Evolutionary conservation across 2,797 vertebrate genomes (phyloP).

Genomic region (Discoglossus pictus): DNA sequence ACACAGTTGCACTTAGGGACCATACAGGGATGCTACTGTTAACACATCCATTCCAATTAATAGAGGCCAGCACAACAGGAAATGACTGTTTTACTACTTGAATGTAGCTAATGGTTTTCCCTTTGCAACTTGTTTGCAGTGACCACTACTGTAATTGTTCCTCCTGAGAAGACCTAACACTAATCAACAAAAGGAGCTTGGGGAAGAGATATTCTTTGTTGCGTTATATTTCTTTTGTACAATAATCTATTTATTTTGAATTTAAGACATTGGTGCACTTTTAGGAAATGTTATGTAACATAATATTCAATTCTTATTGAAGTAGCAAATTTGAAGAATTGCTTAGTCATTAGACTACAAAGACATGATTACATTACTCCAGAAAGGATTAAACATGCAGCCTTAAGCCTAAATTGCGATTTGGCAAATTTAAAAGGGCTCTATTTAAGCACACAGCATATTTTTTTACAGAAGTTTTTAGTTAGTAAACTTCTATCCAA

Average conservation of each 20-base stretch:
- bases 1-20: neutral
- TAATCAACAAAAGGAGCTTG: slow-evolving; percentile 25
- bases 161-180: slow-evolving; percentile 34
- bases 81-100: slow-evolving; percentile 36
- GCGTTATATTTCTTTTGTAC: slow-evolving; percentile 7
- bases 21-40: slow-evolving; percentile 40
- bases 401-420: too few relatives aligned
- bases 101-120: slow-evolving; percentile 48
- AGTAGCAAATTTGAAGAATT: too few relatives aligned
- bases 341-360: too few relatives aligned
- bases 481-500: too few relatives aligned
- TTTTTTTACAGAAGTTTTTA: too few relatives aligned
- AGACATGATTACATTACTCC: too few relatives aligned
- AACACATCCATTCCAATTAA: slow-evolving; percentile 44
- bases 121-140: slow-evolving; percentile 40
- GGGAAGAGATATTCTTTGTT: slow-evolving; percentile 6
- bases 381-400: too few relatives aligned
- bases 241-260: too few relatives aligned
- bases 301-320: neutral
- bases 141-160: slow-evolving; percentile 45
- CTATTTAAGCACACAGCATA: too few relatives aligned
- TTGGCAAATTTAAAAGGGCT: too few relatives aligned
- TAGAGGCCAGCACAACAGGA: slow-evolving; percentile 40
- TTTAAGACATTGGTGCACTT: too few relatives aligned
- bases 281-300: neutral